Evolutionary conservation across 2,888 invertebrate species (phyloP).

Genomic region (Dione juno): DNA sequence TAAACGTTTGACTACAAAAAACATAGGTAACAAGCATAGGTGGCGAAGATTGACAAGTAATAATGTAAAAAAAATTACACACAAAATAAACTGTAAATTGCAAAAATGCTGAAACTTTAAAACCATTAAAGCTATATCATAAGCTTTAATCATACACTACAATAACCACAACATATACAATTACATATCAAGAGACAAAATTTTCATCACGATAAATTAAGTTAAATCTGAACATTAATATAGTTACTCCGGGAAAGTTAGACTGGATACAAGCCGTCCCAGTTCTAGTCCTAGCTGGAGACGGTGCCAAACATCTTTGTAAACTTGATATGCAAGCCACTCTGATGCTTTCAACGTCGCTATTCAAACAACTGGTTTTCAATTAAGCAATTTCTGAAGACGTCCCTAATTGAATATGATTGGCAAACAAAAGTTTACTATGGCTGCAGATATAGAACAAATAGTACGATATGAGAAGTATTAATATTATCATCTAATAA

Average conservation of each 20-base stretch:
- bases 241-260: slow-evolving; percentile 28
- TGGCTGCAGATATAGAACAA: neutral
- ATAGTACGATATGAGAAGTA: neutral
- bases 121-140: too few species aligned
- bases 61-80: too few species aligned
- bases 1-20: neutral
- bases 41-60: too few species aligned
- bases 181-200: neutral
- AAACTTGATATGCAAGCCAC: slow-evolving; percentile 34
- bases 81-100: neutral
- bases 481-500: neutral
- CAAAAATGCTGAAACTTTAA: neutral
- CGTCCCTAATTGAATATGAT: slow-evolving; percentile 11
- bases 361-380: slow-evolving; percentile 34
- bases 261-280: slow-evolving; percentile 33
- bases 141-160: too few species aligned
- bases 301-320: slow-evolving; percentile 38
- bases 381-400: slow-evolving; percentile 24
- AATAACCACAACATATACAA: neutral
- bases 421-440: slow-evolving; percentile 1
- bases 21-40: too few species aligned
- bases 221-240: slow-evolving; percentile 25
- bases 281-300: slow-evolving; percentile 28
- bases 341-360: slow-evolving; percentile 28
- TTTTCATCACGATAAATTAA: slow-evolving; percentile 1